A percentile compares a stretch with the other conserved stretches of the same genome.
These are phyloP conservation scores for Lissonota sp. DNA, from an alignment of 2,888 invertebrate genomes.

Conservation along the genomic window DNA sequence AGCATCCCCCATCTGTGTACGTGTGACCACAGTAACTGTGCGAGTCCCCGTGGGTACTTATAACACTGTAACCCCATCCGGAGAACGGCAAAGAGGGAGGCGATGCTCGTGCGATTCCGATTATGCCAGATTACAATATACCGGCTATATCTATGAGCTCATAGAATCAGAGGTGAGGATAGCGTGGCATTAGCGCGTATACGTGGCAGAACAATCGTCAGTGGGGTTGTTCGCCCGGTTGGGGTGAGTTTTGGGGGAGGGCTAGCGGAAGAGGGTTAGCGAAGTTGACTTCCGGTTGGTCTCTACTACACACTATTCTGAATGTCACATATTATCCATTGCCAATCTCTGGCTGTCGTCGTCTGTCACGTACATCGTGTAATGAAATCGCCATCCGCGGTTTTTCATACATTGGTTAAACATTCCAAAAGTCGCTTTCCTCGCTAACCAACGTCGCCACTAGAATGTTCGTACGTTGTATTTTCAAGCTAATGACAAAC, in stretches of 20 bases:
- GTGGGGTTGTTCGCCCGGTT: neutral
- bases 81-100: neutral
- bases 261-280: conserved; percentile 43
- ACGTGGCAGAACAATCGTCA: conserved; percentile 26
- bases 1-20: neutral
- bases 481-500: no score
- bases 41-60: conserved; percentile 27
- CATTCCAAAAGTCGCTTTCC: no score
- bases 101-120: conserved; percentile 52
- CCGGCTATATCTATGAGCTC: conserved; percentile 6
- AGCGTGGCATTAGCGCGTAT: conserved; percentile 39
- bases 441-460: no score
- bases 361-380: conserved; percentile 1
- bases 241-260: conserved; percentile 16
- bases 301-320: conserved; percentile 56
- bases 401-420: neutral
- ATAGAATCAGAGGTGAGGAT: conserved; percentile 27
- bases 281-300: conserved; percentile 61
- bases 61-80: conserved; percentile 32
- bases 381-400: neutral
- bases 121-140: conserved; percentile 63
- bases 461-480: no score
- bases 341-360: conserved; percentile 5
- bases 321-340: conserved; percentile 59
- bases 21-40: conserved; percentile 45